Evolutionary conservation across 2,797 vertebrate genomes (phyloP).

Genomic region (Eidolon dupreanum): DNA sequence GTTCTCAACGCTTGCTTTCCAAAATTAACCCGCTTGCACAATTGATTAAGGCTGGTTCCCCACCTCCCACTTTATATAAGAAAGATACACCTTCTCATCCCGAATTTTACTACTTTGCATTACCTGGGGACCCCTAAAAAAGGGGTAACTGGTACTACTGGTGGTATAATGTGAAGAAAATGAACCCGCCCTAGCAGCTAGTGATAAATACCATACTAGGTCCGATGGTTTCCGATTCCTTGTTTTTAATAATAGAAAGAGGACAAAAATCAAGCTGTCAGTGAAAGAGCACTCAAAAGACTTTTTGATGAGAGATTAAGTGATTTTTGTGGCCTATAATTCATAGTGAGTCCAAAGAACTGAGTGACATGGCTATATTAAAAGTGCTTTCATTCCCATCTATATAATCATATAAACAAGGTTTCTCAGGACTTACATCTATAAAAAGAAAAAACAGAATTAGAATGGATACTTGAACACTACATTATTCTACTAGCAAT

Average conservation of each 20-base stretch:
- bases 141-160: neutral
- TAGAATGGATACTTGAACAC: constrained; percentile 38
- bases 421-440: constrained; percentile 21
- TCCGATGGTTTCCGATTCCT: constrained; percentile 1
- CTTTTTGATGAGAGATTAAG: constrained; percentile 25
- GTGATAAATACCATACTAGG: neutral
- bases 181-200: neutral
- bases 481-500: constrained; percentile 37
- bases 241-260: constrained; percentile 30
- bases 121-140: neutral
- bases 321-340: constrained; percentile 50
- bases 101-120: constrained; percentile 17
- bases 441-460: constrained; percentile 53
- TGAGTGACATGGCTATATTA: constrained; percentile 1
- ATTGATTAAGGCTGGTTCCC: neutral
- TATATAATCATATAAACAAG: constrained; percentile 46
- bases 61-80: neutral
- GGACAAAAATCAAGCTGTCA: constrained; percentile 45
- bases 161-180: constrained; percentile 29
- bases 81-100: constrained; percentile 4
- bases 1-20: neutral
- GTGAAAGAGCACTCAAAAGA: constrained; percentile 43
- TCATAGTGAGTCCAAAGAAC: constrained; percentile 52
- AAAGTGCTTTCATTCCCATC: constrained; percentile 20
- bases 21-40: constrained; percentile 12